Evolutionary conservation across 1,140 invertebrate genomes (phyloP), one percentile per base, ranked within the genome.

Genomic region (Cydia amplana): DNA sequence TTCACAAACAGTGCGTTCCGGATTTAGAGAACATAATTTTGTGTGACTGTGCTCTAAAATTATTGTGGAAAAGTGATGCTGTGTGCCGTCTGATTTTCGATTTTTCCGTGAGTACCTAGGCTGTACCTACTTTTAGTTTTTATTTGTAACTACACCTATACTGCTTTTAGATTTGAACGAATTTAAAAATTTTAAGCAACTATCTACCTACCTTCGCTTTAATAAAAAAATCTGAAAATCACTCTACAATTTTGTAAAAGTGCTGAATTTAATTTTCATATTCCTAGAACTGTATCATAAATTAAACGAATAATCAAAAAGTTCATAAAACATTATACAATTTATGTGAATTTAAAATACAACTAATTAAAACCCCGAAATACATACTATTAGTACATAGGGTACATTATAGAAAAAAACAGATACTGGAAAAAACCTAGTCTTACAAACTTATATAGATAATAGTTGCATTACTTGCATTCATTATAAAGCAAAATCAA

Each of bases 61-160:
- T 74, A 14, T 85, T 83, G 82, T 88, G 87, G 83, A 76, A 84
- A 79, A 88, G 89, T 91, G 89, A 91, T 90, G 88, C 85, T 84
- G 83, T 86, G 83, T 79, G n/a, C 36, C 65, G 60, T 18, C 65
- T 74, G 75, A 81, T 83, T 84, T 65, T 18, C 49, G 67, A 73
- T 74, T 70, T 43, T 79, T 83, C 87, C 89, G 89, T 91, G 80
- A 91, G 89, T 91, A 76, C 12, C 9, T 65, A 67, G 6, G 9
- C 78, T 40, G 25, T 49, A 51, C 18, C 55, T 20, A 23, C 18
- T 32, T n/a, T 65, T 28, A 28, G 16, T 32, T 36, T 40, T 40
- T 20, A 23, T 23, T 60, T 2, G 1, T 23, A 20, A 4, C 0
- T 60, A 60, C 9, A 60, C 20, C 9, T 23, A 51, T 18, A 18